Evolutionary conservation across 2,113 vertebrate genomes (phyloP).

Genomic region (Crotophaga sulcirostris): DNA sequence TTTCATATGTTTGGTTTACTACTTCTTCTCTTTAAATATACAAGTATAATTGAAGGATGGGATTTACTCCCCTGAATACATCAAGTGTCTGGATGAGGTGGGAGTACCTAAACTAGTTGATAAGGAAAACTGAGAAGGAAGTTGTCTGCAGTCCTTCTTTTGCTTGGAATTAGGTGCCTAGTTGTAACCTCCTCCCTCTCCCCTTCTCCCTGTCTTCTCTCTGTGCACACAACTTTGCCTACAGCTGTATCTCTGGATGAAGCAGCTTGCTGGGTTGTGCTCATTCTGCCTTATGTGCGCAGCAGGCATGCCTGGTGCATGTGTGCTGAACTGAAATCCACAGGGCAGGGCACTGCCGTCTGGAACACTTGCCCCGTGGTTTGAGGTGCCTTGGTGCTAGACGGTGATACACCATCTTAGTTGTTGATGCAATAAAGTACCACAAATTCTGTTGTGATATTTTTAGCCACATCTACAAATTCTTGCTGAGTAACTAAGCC

Average conservation of each 20-base stretch:
- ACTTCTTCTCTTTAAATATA: neutral
- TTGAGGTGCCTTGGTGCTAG: neutral
- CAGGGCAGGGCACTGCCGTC: fast-evolving
- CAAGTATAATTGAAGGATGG: neutral
- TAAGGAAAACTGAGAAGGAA: neutral
- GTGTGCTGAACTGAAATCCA: neutral
- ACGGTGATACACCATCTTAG: neutral
- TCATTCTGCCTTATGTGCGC: neutral
- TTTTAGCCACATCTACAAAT: neutral
- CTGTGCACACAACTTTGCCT: neutral
- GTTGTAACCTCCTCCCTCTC: neutral
- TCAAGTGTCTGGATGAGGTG: neutral
- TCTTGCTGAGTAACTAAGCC: neutral
- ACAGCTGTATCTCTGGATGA: neutral
- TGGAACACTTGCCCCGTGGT: fast-evolving
- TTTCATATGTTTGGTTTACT: neutral
- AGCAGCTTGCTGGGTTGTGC: neutral
- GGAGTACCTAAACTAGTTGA: neutral
- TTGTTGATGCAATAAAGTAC: neutral
- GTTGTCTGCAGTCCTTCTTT: neutral
- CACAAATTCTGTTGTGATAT: neutral
- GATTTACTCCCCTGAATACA: neutral
- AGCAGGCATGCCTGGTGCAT: fast-evolving
- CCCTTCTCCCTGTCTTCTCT: fast-evolving
- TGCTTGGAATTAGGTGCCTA: neutral